Percentiles rank a stretch among this genome's conserved stretches.
Evolutionary conservation across 2,797 vertebrate genomes (phyloP).

Genomic region (Furcifer pardalis): DNA sequence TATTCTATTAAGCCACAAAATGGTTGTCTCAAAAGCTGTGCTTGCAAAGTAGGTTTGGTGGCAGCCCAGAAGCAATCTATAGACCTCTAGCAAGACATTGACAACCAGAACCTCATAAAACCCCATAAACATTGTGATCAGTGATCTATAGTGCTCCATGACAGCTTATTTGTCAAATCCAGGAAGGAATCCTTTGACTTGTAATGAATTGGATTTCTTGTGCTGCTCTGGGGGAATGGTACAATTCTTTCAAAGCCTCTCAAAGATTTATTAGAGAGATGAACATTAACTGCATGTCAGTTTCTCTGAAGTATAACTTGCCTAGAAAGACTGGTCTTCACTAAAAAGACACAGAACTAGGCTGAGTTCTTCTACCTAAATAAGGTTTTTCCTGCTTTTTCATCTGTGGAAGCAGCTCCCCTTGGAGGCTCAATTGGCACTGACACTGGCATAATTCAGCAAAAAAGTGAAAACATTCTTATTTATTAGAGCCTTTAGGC

Average conservation of each 20-base stretch:
- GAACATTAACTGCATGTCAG: not conserved
- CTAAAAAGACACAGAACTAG: not conserved
- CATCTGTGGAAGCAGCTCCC: too few relatives aligned
- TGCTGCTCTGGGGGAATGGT: not conserved
- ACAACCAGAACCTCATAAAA: not conserved
- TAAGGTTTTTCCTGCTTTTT: too few relatives aligned
- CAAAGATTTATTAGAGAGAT: too few relatives aligned
- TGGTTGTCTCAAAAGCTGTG: not conserved
- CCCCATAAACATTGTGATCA: not conserved
- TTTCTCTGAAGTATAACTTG: not conserved
- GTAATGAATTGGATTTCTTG: not conserved
- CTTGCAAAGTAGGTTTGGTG: not conserved
- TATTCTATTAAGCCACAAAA: not conserved
- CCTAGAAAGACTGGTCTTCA: not conserved
- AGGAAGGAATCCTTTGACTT: not conserved
- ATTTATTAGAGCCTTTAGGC: too few relatives aligned
- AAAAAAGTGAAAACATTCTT: too few relatives aligned
- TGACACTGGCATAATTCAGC: too few relatives aligned
- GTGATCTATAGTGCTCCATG: too few relatives aligned
- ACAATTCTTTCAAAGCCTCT: not conserved
- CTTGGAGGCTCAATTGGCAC: too few relatives aligned
- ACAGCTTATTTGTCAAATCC: not conserved
- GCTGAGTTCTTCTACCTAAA: not conserved
- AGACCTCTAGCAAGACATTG: not conserved
- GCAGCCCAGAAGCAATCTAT: not conserved